A percentile compares a stretch with the other conserved stretches of the same genome.
These are phyloP conservation scores for Takifugu rubripes DNA, from an alignment of 2,797 vertebrate species.

Conservation along the genomic window DNA sequence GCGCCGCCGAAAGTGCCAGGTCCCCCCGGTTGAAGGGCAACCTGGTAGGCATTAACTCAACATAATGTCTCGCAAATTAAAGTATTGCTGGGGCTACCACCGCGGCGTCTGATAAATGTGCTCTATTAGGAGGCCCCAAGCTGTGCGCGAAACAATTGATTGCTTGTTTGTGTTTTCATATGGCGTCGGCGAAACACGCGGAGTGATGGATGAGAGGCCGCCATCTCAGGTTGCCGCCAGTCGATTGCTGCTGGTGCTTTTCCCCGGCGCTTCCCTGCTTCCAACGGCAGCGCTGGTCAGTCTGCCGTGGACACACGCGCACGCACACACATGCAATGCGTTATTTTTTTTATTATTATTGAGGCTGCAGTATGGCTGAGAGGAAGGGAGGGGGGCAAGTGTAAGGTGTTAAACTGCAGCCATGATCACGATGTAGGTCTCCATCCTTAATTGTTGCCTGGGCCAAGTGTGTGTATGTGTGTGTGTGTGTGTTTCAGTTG, in stretches of 20 bases:
- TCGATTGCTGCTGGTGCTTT: constrained; percentile 43
- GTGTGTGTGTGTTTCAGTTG: too few species aligned
- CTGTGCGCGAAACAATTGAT: constrained; percentile 72
- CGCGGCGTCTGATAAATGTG: constrained; percentile 69
- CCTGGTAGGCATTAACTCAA: constrained; percentile 77
- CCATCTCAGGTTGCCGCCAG: constrained; percentile 55
- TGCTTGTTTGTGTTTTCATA: constrained; percentile 76
- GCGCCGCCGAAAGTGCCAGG: constrained; percentile 48
- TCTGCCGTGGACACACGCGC: constrained; percentile 5
- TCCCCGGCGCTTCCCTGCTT: neutral
- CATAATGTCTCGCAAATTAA: constrained; percentile 79
- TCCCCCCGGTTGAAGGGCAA: constrained; percentile 64
- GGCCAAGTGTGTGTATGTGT: neutral
- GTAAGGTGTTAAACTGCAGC: constrained; percentile 33
- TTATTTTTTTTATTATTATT: constrained; percentile 39
- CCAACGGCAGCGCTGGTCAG: constrained; percentile 44
- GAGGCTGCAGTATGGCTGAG: constrained; percentile 32
- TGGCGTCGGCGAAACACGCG: constrained; percentile 51
- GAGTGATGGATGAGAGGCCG: constrained; percentile 66
- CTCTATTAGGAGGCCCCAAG: constrained; percentile 70
- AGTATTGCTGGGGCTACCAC: constrained; percentile 69
- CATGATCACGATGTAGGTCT: constrained; percentile 3
- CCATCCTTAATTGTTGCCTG: neutral
- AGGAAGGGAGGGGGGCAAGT: constrained; percentile 15
- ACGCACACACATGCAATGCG: constrained; percentile 6